Conservation (phyloP, 2,888 invertebrate species). For the Ormyrus thymus region DNA sequence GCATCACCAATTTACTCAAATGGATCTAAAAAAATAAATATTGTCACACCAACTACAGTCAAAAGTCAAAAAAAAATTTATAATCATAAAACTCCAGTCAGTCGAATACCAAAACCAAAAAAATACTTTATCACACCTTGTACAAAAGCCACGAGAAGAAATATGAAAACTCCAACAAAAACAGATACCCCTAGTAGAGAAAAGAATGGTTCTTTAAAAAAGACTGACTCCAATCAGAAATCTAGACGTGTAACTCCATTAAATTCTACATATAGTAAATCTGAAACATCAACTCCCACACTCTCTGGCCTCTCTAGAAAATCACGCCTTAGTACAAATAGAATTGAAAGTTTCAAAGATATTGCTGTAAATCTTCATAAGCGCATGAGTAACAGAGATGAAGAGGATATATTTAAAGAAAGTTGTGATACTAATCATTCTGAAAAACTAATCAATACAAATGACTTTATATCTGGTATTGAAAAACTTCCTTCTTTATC, state of each 20-base stretch:
- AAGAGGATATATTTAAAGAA: conserved; percentile 11
- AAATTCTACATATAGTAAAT: conserved; percentile 28
- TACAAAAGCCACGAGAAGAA: conserved; percentile 11
- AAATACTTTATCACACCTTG: conserved; percentile 35
- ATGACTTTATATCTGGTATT: conserved; percentile 29
- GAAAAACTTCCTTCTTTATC: conserved; percentile 15
- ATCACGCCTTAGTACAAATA: background rate
- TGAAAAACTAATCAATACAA: background rate
- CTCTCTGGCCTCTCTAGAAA: background rate
- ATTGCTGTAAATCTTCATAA: conserved; percentile 63
- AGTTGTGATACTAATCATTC: background rate
- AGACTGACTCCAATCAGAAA: background rate
- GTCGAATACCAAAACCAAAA: conserved; percentile 39
- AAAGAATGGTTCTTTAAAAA: conserved; percentile 27
- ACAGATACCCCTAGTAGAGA: conserved; percentile 11
- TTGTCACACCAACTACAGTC: conserved; percentile 14
- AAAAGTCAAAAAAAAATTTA: conserved; percentile 7
- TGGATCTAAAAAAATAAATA: background rate
- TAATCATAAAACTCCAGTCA: conserved; percentile 21
- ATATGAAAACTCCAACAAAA: conserved; percentile 7
- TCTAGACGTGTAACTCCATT: background rate
- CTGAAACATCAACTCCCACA: conserved; percentile 7
- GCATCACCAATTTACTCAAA: conserved; percentile 3
- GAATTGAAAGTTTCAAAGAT: conserved; percentile 48
- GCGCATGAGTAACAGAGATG: conserved; percentile 62